Evolutionary conservation across 2,797 vertebrate species (phyloP).

Genomic region (Ceyx erithaca): DNA sequence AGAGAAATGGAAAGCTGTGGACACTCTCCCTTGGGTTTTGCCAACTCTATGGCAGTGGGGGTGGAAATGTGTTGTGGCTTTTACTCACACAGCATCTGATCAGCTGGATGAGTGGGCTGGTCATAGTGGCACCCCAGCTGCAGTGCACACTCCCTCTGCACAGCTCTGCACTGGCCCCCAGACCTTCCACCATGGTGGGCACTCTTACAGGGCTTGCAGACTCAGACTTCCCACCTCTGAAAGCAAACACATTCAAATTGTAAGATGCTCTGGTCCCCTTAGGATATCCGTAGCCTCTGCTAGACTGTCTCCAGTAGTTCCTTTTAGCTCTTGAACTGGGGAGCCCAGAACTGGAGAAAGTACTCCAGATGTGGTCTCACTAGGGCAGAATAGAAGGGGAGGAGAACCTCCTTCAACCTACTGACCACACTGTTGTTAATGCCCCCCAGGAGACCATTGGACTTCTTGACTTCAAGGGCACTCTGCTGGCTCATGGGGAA

Average conservation of each 20-base stretch:
- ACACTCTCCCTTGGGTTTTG: not conserved
- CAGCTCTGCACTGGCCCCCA: fast-evolving
- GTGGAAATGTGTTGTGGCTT: not conserved
- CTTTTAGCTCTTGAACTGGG: not conserved
- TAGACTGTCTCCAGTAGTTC: not conserved
- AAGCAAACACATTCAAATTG: not conserved
- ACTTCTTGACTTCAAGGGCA: not conserved
- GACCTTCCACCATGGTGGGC: fast-evolving
- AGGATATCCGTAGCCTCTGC: not conserved
- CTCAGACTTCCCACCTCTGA: not conserved
- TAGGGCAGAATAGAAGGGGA: not conserved
- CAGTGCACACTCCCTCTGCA: fast-evolving
- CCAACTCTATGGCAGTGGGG: fast-evolving
- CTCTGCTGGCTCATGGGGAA: not conserved
- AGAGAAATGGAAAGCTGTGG: not conserved
- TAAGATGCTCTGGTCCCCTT: not conserved
- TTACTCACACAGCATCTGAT: fast-evolving
- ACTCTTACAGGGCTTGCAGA: not conserved
- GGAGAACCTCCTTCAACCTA: not conserved
- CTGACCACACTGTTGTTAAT: not conserved
- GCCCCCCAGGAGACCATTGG: not conserved
- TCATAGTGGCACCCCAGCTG: fast-evolving
- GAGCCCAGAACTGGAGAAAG: not conserved
- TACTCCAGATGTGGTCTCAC: not conserved
- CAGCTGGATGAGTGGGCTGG: not conserved